Base-by-base conservation (phyloP, 2,113 vertebrate genomes). In the Cephalophus harveyi region DNA sequence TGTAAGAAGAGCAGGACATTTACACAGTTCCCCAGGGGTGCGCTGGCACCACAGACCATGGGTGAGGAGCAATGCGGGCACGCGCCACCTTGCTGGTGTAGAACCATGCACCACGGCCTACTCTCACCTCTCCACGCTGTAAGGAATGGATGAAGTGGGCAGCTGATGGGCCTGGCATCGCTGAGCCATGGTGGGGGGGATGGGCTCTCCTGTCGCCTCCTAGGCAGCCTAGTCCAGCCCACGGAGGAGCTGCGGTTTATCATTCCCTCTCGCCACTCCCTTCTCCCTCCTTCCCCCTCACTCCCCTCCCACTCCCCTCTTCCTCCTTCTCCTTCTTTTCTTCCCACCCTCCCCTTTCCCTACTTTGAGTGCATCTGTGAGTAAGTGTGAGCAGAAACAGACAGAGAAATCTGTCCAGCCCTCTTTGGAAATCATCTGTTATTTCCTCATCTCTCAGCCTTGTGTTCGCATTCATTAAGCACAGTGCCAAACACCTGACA, bases 31-130 rank as follows among this genome's bases (percentile, higher is more conserved):
- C 46, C 43, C 21, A 33, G 33, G 36, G 7, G 2, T 0, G 0
- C 10, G 6, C 11, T 27, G 33, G 62, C 4, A 6, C 25, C 36
- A 15, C n/a, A 79, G 64, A 16, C 5, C n/a, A 23, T 0, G 0
- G 21, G 5, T 21, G 43, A 76, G 74, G 67, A 85, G 1, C 33
- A 30, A 3, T 7, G 7, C 1, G 15, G 5, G n/a, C 36, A 40
- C 1, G 21, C 5, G 3, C n/a, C 16, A 6, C 57, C 64, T 30
- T 46, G 14, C 27, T 4, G 14, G 33, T 19, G 30, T 50, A 78
- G 40, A 36, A 11, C 12, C 54, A 17, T 4, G 7, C 54, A 8
- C 2, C 3, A 19, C 2, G 79, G 78, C 2, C 50, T 33, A 2
- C 27, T 21, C 50, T 81, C 6, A 27, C 4, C 17, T 30, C 89